These are phyloP conservation scores for Leptatherina wallacei DNA, from an alignment of 2,797 vertebrate species.

Conservation along the genomic window DNA sequence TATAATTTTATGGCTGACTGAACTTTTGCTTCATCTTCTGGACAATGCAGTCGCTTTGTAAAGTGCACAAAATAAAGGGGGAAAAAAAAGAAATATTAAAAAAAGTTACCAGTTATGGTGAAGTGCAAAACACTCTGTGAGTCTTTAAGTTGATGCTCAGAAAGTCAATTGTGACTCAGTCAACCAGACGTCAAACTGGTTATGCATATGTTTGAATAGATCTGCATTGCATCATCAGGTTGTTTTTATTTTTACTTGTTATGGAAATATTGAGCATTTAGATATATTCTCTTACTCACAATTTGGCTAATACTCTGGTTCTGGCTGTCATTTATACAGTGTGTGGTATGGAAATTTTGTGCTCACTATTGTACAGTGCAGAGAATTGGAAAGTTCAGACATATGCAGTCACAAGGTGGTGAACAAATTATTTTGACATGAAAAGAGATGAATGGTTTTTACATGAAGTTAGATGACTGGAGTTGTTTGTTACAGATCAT, in stretches of 20 bases:
- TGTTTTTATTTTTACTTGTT: not conserved
- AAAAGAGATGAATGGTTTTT: not conserved
- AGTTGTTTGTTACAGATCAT: not conserved
- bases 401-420: not conserved
- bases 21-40: constrained; percentile 34
- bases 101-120: not conserved
- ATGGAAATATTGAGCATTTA: not conserved
- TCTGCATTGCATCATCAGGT: not conserved
- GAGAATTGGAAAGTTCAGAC: not conserved
- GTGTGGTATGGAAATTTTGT: not conserved
- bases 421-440: not conserved
- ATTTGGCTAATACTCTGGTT: not conserved
- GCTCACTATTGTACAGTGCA: not conserved
- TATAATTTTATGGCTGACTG: constrained; percentile 68
- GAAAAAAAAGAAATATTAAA: not conserved
- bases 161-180: not conserved
- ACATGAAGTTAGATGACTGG: not conserved
- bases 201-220: not conserved
- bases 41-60: constrained; percentile 15
- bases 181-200: not conserved
- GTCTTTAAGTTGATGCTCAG: not conserved
- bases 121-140: not conserved
- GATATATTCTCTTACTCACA: not conserved
- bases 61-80: constrained; percentile 7
- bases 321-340: not conserved